phyloP scores from a whole-genome alignment of 2,797 vertebrate genomes.

The Eulemur mongoz region DNA sequence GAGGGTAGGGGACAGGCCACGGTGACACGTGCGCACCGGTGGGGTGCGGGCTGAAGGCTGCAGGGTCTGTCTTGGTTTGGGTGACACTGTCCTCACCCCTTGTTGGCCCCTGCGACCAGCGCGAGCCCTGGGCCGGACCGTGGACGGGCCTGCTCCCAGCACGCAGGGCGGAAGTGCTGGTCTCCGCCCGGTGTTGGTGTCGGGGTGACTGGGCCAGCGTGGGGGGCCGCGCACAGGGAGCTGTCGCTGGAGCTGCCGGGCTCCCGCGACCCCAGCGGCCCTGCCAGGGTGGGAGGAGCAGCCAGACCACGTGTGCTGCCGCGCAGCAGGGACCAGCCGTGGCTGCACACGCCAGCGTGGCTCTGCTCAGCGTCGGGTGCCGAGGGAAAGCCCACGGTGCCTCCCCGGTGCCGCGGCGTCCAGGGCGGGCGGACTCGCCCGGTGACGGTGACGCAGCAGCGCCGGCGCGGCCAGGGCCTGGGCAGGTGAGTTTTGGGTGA shows the following conservation, averaged over 20 bases:
- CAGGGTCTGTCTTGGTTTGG: too few species aligned
- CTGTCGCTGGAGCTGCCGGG: neutral
- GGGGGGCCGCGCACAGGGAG: neutral
- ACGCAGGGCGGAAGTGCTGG: neutral
- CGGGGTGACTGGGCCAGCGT: neutral
- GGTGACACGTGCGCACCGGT: neutral
- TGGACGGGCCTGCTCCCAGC: neutral
- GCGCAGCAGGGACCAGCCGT: fast-evolving
- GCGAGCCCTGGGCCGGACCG: neutral
- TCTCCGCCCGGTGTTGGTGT: neutral
- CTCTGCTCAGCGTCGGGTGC: too few species aligned
- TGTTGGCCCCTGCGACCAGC: fast-evolving
- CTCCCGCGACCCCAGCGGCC: neutral
- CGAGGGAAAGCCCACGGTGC: too few species aligned
- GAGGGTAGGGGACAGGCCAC: neutral
- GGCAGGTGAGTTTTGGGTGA: too few species aligned
- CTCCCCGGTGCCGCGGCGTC: too few species aligned
- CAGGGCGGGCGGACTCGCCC: too few species aligned
- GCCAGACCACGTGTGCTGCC: too few species aligned
- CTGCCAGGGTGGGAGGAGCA: neutral
- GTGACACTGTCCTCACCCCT: too few species aligned
- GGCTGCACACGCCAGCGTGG: too few species aligned
- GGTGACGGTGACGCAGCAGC: too few species aligned
- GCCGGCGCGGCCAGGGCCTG: too few species aligned
- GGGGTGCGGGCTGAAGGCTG: neutral